These are phyloP conservation scores for Chaetura pelagica DNA, from an alignment of 2,113 vertebrate species.

Conservation along the genomic window DNA sequence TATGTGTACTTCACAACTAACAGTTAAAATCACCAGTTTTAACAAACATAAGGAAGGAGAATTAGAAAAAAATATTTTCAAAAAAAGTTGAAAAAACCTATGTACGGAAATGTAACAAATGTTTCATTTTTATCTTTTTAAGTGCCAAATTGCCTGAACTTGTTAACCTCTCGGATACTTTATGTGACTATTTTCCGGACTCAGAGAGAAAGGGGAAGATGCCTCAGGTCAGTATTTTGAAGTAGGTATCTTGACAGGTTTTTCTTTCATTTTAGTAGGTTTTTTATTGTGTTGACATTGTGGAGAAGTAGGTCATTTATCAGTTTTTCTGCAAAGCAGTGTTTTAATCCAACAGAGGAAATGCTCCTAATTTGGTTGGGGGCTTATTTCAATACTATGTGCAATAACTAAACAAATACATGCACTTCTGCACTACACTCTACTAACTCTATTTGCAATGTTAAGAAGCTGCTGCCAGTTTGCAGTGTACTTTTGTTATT, in stretches of 20 bases:
- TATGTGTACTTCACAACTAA: not conserved
- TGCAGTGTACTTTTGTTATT: not conserved
- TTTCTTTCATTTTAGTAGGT: not conserved
- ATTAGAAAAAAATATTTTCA: not conserved
- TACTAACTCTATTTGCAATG: not conserved
- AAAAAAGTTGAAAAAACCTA: not conserved
- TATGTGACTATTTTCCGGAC: not conserved
- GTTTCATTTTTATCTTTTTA: not conserved
- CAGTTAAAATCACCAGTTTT: not conserved
- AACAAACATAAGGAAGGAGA: not conserved
- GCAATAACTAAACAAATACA: not conserved
- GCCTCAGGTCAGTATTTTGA: not conserved
- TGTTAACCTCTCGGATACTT: not conserved
- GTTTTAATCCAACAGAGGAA: not conserved
- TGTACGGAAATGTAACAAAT: not conserved
- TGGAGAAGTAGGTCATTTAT: not conserved
- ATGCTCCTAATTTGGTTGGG: not conserved
- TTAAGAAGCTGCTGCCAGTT: not conserved
- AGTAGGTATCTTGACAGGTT: not conserved
- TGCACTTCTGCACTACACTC: not conserved
- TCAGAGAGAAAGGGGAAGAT: not conserved
- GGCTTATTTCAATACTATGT: not conserved
- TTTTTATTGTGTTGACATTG: not conserved
- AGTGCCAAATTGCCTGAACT: not conserved
- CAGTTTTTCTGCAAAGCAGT: not conserved